phyloP scores from a whole-genome alignment of 2,113 vertebrate genomes.

The Campylomormyrus tamandua region DNA sequence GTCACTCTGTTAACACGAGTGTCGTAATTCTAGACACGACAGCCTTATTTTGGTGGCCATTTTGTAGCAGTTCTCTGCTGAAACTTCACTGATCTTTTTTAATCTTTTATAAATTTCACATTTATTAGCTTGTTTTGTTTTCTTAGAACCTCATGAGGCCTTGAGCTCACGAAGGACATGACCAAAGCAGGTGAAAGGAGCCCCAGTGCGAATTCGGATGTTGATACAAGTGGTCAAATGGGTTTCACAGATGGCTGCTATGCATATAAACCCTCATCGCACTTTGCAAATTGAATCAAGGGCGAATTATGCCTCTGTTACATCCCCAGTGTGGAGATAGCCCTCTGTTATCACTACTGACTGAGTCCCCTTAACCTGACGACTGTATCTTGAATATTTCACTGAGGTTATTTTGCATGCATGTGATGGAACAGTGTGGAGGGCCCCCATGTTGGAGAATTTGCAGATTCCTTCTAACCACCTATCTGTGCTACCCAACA shows the following conservation, averaged over 20 bases:
- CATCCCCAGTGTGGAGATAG: not conserved
- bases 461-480: not conserved
- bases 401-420: not conserved
- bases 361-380: conserved; percentile 16
- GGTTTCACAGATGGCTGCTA: not conserved
- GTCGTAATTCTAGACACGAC: not conserved
- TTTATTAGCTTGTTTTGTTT: not conserved
- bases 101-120: not conserved
- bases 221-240: not conserved
- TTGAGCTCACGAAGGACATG: not conserved
- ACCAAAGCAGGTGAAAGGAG: not conserved
- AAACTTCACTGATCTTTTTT: not conserved
- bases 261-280: not conserved
- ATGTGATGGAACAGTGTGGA: not conserved
- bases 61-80: not conserved
- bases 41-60: not conserved
- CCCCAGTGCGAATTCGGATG: not conserved
- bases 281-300: not conserved
- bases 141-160: not conserved
- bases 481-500: not conserved
- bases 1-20: not conserved
- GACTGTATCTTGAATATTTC: conserved; percentile 15
- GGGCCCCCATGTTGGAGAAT: not conserved
- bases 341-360: not conserved
- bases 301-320: not conserved